Conservation (phyloP, 2,888 invertebrate genomes). For the Athalia cordata region DNA sequence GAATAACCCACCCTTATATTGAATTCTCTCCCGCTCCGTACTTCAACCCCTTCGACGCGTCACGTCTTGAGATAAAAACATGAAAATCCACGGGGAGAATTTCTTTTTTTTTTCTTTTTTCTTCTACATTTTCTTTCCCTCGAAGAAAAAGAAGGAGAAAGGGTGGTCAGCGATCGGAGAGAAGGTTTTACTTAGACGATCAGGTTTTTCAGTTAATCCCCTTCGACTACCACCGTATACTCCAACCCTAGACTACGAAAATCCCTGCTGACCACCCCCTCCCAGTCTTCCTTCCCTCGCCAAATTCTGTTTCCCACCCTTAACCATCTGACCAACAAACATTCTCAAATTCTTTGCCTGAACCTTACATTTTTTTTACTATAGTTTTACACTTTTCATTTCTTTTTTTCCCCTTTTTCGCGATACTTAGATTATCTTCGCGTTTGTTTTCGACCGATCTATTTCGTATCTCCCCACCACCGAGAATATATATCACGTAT, state of each 20-base stretch:
- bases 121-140: too few species aligned
- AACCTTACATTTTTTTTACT: too few species aligned
- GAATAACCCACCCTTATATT: not conserved
- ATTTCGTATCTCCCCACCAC: too few species aligned
- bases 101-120: too few species aligned
- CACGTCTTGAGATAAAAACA: slow-evolving; percentile 72
- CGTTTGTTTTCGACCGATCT: too few species aligned
- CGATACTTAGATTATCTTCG: too few species aligned
- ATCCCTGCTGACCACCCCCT: not conserved
- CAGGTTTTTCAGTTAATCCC: slow-evolving; percentile 70
- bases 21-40: slow-evolving; percentile 27
- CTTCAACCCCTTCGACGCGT: slow-evolving; percentile 52
- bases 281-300: too few species aligned
- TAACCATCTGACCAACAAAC: too few species aligned
- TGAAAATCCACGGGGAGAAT: slow-evolving; percentile 28
- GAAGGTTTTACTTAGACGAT: slow-evolving; percentile 60
- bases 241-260: not conserved
- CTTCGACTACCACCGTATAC: slow-evolving; percentile 57
- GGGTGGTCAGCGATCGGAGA: not conserved
- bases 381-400: too few species aligned
- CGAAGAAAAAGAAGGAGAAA: not conserved
- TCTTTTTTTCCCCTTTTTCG: too few species aligned
- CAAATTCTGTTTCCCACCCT: not conserved
- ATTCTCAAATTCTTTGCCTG: too few species aligned
- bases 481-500: too few species aligned